A percentile compares a stretch with the other conserved stretches of the same genome.
Conservation (phyloP, 2,888 invertebrate species). For the Drosophila pseudotalamancana region DNA sequence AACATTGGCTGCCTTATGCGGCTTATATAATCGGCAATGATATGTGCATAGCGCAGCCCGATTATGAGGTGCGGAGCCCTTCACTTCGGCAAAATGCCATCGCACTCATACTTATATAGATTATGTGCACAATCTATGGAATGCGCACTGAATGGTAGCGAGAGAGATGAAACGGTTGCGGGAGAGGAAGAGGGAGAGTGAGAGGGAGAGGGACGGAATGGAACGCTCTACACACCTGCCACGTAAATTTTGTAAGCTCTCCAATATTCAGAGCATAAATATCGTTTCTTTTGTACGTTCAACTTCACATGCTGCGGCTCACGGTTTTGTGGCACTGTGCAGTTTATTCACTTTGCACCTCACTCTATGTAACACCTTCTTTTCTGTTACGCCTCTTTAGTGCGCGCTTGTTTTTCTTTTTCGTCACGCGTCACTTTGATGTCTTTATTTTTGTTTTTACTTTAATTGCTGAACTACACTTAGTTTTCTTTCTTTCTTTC, state of each 20-base stretch:
- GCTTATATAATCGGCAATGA: constrained; percentile 63
- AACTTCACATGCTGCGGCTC: constrained; percentile 42
- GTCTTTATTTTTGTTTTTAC: constrained; percentile 2
- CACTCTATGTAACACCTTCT: constrained; percentile 43
- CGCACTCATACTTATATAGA: constrained; percentile 48
- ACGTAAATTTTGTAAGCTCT: constrained; percentile 68
- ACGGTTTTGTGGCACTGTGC: constrained; percentile 29
- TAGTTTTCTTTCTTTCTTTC: constrained; percentile 23
- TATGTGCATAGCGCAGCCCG: constrained; percentile 12
- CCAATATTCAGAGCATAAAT: constrained; percentile 59
- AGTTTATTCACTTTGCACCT: constrained; percentile 51
- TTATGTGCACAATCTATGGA: constrained; percentile 63
- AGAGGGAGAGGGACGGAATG: background rate
- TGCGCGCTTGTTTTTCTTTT: constrained; percentile 2
- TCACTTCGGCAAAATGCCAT: constrained; percentile 16
- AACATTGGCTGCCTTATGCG: constrained; percentile 39
- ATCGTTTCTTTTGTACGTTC: constrained; percentile 32
- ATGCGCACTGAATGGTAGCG: constrained; percentile 22
- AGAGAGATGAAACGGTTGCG: background rate
- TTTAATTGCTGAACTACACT: constrained; percentile 44
- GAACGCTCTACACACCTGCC: constrained; percentile 66
- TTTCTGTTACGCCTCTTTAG: constrained; percentile 11
- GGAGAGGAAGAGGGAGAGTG: background rate
- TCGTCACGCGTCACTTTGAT: constrained; percentile 13
- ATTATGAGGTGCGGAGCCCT: constrained; percentile 17